Percentiles rank a stretch among this genome's conserved stretches.
phyloP scores from a whole-genome alignment of 2,888 invertebrate genomes.

The Conus canariensis region DNA sequence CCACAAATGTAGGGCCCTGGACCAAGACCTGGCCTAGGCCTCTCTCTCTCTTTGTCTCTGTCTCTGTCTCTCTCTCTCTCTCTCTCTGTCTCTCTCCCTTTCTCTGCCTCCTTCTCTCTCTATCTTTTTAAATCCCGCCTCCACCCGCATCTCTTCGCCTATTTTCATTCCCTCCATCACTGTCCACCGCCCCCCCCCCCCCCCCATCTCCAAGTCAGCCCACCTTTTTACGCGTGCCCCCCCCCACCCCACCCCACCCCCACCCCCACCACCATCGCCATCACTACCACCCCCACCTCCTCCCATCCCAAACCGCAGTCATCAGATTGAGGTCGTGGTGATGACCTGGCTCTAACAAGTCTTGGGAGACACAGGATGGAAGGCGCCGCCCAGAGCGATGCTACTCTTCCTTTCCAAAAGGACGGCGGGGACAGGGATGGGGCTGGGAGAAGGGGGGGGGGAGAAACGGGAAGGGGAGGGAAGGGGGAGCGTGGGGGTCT shows the following conservation, averaged over 20 bases:
- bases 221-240: background rate
- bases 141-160: background rate
- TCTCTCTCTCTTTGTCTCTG: background rate
- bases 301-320: background rate
- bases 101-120: background rate
- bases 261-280: background rate
- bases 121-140: background rate
- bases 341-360: constrained; percentile 31
- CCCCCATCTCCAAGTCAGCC: background rate
- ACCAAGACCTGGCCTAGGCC: background rate
- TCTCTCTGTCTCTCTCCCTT: background rate
- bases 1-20: constrained; percentile 45
- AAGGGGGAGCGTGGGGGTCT: background rate
- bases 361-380: background rate
- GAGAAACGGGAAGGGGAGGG: background rate
- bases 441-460: background rate
- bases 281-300: background rate
- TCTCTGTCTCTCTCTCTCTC: background rate
- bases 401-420: background rate
- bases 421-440: background rate
- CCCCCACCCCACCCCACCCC: background rate
- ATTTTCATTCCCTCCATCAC: background rate
- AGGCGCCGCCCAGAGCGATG: background rate
- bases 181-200: background rate
- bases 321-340: constrained; percentile 13